Conservation (phyloP, 1,140 invertebrate species). For the Pollicipes pollicipes region DNA sequence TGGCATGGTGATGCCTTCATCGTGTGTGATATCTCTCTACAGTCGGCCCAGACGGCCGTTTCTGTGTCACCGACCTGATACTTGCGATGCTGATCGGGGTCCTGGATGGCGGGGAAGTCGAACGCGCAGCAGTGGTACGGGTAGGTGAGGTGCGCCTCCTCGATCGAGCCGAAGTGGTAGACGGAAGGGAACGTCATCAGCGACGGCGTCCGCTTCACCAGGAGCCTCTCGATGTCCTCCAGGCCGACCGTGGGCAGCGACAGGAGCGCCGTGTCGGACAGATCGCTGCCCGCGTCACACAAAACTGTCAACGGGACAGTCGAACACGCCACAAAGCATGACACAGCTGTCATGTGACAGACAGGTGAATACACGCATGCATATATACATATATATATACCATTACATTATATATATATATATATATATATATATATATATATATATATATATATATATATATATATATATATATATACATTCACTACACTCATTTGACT, state of each 20-base stretch:
- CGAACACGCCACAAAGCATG: too few species aligned
- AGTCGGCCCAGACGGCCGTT: too few species aligned
- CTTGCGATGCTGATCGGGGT: constrained; percentile 37
- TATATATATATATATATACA: too few species aligned
- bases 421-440: too few species aligned
- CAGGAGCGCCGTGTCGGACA: constrained; percentile 53
- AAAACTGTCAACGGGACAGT: constrained; percentile 5
- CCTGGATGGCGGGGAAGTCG: constrained; percentile 54
- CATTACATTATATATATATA: too few species aligned
- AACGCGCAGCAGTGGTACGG: constrained; percentile 82
- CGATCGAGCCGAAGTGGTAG: constrained; percentile 44
- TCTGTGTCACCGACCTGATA: constrained; percentile 24
- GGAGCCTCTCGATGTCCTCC: constrained; percentile 45
- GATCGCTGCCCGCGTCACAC: constrained; percentile 35
- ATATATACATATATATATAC: too few species aligned
- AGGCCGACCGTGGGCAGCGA: constrained; percentile 51
- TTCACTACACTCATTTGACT: too few species aligned
- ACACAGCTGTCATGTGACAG: too few species aligned
- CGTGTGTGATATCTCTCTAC: too few species aligned
- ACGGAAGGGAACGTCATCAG: constrained; percentile 66
- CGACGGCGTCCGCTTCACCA: constrained; percentile 46
- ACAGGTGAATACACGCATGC: too few species aligned
- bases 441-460: too few species aligned
- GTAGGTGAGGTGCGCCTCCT: constrained; percentile 49
- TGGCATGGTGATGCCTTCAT: too few species aligned